A percentile compares a stretch with the other conserved stretches of the same genome.
Evolutionary conservation across 2,797 vertebrate genomes (phyloP).

Genomic region (Eidolon dupreanum): DNA sequence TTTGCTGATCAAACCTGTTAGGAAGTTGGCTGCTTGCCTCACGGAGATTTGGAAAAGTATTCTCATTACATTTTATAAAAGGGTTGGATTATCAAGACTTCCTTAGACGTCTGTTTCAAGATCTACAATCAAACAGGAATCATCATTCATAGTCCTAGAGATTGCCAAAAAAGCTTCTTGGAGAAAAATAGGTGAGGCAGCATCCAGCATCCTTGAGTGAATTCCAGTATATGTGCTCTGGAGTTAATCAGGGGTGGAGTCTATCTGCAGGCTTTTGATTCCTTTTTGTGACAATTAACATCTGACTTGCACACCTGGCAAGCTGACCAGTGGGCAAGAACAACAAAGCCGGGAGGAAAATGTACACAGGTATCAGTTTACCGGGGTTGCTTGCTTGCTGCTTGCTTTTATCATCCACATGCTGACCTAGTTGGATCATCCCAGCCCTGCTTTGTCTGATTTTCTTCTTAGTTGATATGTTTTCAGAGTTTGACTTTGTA

Average conservation of each 20-base stretch:
- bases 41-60: not conserved
- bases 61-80: not conserved
- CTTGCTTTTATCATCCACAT: not conserved
- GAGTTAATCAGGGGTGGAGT: not conserved
- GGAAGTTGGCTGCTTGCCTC: conserved; percentile 50
- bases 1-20: conserved; percentile 10
- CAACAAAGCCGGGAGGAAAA: not conserved
- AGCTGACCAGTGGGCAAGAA: not conserved
- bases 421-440: not conserved
- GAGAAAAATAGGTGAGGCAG: not conserved
- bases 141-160: not conserved
- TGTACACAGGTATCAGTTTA: not conserved
- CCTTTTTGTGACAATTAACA: not conserved
- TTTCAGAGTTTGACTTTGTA: not conserved
- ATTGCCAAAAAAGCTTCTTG: not conserved
- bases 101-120: not conserved
- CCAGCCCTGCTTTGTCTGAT: not conserved
- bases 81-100: not conserved
- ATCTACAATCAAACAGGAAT: not conserved
- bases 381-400: not conserved
- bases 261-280: not conserved
- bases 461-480: not conserved
- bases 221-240: not conserved
- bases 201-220: not conserved
- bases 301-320: not conserved